A percentile compares a stretch with the other conserved stretches of the same genome.
Conservation (phyloP, 1,140 invertebrate species). For the Drosophila pachea region DNA sequence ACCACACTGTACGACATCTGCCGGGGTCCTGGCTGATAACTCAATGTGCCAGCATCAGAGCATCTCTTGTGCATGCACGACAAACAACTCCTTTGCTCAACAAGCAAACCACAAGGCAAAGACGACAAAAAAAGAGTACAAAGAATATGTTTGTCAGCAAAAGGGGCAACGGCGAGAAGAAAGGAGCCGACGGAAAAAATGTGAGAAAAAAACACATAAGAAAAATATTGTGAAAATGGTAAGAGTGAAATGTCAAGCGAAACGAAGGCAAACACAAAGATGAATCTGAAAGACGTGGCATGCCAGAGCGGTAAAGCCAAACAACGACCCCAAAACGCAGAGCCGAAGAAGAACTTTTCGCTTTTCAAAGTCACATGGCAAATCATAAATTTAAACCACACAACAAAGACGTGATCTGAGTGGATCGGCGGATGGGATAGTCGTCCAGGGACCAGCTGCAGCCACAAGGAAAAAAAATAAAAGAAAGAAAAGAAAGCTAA, state of each 20-base stretch:
- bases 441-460: not conserved
- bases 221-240: conserved; percentile 57
- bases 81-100: conserved; percentile 32
- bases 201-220: conserved; percentile 18
- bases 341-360: conserved; percentile 24
- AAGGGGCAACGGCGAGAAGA: conserved; percentile 39
- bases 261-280: conserved; percentile 48
- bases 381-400: conserved; percentile 72
- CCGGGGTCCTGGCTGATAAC: conserved; percentile 13
- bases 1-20: not conserved
- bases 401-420: conserved; percentile 26
- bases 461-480: too few relatives aligned
- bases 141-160: conserved; percentile 60
- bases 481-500: conserved; percentile 12
- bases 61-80: conserved; percentile 31
- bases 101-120: conserved; percentile 25
- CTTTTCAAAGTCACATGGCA: conserved; percentile 72
- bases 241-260: conserved; percentile 75
- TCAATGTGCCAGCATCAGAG: conserved; percentile 25
- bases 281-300: conserved; percentile 25
- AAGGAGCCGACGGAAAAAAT: conserved; percentile 23
- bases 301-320: conserved; percentile 15
- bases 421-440: not conserved
- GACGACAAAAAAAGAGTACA: conserved; percentile 6
- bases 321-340: conserved; percentile 1